Conservation (phyloP, 2,113 vertebrate genomes). For the Synodontis membranacea region DNA sequence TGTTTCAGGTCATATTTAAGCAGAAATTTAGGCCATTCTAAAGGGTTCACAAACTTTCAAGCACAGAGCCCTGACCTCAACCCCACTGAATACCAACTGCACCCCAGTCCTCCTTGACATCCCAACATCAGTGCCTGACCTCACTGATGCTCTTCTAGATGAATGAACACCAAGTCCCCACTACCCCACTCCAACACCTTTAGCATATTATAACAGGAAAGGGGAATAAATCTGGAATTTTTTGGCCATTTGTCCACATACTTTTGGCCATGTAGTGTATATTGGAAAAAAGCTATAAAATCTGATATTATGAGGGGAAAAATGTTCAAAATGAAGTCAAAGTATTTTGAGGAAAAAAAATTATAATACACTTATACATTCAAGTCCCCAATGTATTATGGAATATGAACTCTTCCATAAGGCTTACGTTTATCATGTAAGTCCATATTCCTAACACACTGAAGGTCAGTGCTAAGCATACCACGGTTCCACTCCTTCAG, state of each 20-base stretch:
- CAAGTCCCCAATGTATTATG: not conserved
- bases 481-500: too few species aligned
- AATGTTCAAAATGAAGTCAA: too few species aligned
- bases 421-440: not conserved
- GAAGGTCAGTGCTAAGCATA: too few species aligned
- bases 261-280: not conserved
- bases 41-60: too few species aligned
- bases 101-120: not conserved
- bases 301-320: not conserved
- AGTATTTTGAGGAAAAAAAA: not conserved
- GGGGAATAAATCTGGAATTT: not conserved
- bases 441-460: too few species aligned
- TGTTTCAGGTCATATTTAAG: too few species aligned
- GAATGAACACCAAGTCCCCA: not conserved
- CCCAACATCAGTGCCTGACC: not conserved
- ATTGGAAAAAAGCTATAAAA: not conserved
- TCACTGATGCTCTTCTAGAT: not conserved
- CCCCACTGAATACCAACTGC: not conserved
- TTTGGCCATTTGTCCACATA: not conserved
- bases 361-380: too few species aligned
- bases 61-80: not conserved
- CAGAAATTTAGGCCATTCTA: too few species aligned
- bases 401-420: not conserved
- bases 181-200: not conserved
- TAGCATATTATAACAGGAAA: not conserved